These are phyloP conservation scores for Alces alces DNA, from an alignment of 2,113 vertebrate genomes.

Conservation along the genomic window DNA sequence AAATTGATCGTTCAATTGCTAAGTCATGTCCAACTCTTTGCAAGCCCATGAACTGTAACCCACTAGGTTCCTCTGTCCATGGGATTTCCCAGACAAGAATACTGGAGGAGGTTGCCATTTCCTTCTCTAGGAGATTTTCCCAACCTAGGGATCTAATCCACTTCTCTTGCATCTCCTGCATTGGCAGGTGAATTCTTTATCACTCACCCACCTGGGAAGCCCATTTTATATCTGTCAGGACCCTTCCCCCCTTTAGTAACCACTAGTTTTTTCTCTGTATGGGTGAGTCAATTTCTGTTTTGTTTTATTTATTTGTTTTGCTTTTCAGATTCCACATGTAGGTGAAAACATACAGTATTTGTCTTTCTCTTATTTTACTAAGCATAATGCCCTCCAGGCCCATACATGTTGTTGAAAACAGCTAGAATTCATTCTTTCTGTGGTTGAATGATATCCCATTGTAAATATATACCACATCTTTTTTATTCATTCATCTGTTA, in stretches of 20 bases:
- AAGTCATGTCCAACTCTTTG: not conserved
- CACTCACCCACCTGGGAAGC: not conserved
- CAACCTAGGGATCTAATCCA: not conserved
- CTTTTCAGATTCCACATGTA: not conserved
- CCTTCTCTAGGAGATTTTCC: not conserved
- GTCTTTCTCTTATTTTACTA: not conserved
- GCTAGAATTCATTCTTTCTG: not conserved
- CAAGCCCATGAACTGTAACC: not conserved
- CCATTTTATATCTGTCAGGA: not conserved
- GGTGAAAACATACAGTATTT: not conserved
- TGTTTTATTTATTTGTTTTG: not conserved
- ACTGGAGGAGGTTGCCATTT: not conserved
- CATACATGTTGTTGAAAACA: not conserved
- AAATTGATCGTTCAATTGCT: not conserved
- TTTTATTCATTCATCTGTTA: not conserved
- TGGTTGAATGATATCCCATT: not conserved
- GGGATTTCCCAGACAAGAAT: not conserved
- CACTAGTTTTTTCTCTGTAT: not conserved
- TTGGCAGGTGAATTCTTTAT: not conserved
- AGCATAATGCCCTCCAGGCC: not conserved
- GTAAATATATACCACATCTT: not conserved
- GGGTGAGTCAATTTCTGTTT: not conserved
- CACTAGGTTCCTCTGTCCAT: not conserved
- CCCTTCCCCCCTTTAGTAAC: not conserved
- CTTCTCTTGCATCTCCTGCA: not conserved